Conservation (phyloP, 2,113 vertebrate species). For the Steatornis caripensis region DNA sequence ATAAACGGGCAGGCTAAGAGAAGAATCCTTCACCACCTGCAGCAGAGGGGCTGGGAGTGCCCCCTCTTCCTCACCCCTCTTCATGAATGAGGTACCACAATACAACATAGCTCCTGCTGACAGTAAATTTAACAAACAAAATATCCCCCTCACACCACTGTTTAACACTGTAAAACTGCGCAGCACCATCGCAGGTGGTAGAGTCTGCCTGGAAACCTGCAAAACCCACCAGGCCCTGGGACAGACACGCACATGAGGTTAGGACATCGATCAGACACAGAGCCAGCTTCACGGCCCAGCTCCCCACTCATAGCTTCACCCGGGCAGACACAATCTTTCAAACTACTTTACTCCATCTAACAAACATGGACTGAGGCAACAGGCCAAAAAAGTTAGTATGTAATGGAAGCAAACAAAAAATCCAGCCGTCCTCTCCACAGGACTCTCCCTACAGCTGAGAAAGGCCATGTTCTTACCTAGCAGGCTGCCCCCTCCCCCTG, state of each 20-base stretch:
- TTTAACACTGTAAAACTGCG: background rate
- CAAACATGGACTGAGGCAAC: rapidly evolving
- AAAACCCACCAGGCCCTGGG: background rate
- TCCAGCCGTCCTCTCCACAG: background rate
- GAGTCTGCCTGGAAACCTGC: background rate
- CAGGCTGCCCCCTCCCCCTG: background rate
- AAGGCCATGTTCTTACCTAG: background rate
- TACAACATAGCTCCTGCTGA: background rate
- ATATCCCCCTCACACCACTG: rapidly evolving
- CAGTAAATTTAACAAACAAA: background rate
- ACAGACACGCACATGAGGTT: background rate
- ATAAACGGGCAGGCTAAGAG: background rate
- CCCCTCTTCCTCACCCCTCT: background rate
- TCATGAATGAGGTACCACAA: background rate
- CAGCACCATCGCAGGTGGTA: background rate
- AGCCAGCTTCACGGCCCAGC: background rate
- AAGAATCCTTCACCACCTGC: background rate
- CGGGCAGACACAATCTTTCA: rapidly evolving
- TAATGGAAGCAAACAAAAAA: background rate
- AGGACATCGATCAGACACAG: rapidly evolving
- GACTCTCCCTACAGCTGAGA: background rate
- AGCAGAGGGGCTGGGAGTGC: background rate
- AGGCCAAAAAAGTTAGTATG: rapidly evolving
- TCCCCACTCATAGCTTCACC: rapidly evolving
- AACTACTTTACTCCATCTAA: background rate